Evolutionary conservation across 2,888 invertebrate genomes (phyloP).

Genomic region (Amphimallon solstitiale): DNA sequence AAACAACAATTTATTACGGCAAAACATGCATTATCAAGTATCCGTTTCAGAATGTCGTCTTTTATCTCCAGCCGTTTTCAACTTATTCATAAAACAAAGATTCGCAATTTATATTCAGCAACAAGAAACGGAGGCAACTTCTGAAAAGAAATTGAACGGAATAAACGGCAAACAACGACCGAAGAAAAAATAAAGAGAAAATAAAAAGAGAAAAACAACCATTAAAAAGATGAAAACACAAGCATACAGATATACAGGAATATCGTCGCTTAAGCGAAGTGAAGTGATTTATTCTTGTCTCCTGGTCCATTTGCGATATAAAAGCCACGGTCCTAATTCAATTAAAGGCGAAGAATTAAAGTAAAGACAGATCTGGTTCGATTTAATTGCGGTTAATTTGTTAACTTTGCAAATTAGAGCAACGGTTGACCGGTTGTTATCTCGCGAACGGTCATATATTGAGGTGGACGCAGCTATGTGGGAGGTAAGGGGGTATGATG

Average conservation of each 20-base stretch:
- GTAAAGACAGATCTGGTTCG: constrained; percentile 46
- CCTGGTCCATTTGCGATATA: constrained; percentile 39
- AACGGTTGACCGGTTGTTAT: constrained; percentile 43
- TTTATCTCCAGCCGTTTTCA: constrained; percentile 35
- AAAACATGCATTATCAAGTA: constrained; percentile 40
- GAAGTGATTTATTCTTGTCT: constrained; percentile 41
- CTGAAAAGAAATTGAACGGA: constrained; percentile 33
- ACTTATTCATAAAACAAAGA: constrained; percentile 36
- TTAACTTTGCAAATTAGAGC: constrained; percentile 53
- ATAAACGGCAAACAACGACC: constrained; percentile 13
- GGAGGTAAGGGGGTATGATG: neutral
- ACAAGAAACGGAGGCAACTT: constrained; percentile 32
- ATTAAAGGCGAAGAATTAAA: constrained; percentile 51
- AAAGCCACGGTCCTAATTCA: constrained; percentile 48
- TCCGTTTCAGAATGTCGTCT: constrained; percentile 36
- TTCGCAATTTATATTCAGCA: constrained; percentile 34
- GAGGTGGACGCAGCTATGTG: too few relatives aligned
- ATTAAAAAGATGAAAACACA: constrained; percentile 20
- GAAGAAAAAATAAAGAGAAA: constrained; percentile 4
- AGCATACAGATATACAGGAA: constrained; percentile 22
- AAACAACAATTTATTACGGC: constrained; percentile 41
- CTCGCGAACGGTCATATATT: constrained; percentile 4
- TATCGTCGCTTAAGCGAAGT: constrained; percentile 30
- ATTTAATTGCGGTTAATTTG: constrained; percentile 55
- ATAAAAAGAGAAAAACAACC: constrained; percentile 14